Conservation (phyloP, 2,797 vertebrate genomes). For the Sebastolobus alascanus region DNA sequence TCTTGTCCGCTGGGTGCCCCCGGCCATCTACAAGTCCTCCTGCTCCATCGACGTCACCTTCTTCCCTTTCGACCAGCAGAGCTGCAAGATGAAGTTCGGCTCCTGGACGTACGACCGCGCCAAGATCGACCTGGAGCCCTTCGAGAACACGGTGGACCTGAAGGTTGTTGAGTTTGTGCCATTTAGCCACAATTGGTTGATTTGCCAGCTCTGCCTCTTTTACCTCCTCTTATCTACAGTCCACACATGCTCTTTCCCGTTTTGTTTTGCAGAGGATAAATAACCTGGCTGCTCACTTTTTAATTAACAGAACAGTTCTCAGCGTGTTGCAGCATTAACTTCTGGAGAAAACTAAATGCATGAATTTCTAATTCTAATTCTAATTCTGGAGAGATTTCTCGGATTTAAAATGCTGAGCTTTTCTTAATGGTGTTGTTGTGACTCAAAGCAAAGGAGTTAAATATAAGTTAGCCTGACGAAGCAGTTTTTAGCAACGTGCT, state of each 20-base stretch:
- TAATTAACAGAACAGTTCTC: conserved; percentile 10
- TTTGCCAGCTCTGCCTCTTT: conserved; percentile 15
- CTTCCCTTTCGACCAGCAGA: conserved; percentile 97
- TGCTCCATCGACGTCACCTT: conserved; percentile 96
- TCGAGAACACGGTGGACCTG: conserved; percentile 89
- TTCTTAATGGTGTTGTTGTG: not conserved
- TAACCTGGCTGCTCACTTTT: conserved; percentile 5
- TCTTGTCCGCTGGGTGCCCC: conserved; percentile 89
- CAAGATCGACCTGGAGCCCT: conserved; percentile 93
- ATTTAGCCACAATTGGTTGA: not conserved
- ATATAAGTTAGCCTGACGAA: not conserved
- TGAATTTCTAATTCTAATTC: not conserved
- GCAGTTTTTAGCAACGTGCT: not conserved
- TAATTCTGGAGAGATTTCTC: not conserved
- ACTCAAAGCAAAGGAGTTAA: not conserved
- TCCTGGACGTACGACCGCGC: conserved; percentile 95
- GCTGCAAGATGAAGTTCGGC: conserved; percentile 96
- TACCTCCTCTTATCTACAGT: conserved; percentile 4
- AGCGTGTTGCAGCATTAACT: not conserved
- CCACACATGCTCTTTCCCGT: not conserved
- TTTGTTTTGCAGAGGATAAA: conserved; percentile 2
- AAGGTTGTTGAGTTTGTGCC: conserved; percentile 68
- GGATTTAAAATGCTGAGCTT: not conserved
- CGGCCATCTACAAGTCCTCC: conserved; percentile 96
- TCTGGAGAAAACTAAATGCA: conserved; percentile 1